Conservation (phyloP, 2,113 vertebrate genomes). For the Vicugna pacos region DNA sequence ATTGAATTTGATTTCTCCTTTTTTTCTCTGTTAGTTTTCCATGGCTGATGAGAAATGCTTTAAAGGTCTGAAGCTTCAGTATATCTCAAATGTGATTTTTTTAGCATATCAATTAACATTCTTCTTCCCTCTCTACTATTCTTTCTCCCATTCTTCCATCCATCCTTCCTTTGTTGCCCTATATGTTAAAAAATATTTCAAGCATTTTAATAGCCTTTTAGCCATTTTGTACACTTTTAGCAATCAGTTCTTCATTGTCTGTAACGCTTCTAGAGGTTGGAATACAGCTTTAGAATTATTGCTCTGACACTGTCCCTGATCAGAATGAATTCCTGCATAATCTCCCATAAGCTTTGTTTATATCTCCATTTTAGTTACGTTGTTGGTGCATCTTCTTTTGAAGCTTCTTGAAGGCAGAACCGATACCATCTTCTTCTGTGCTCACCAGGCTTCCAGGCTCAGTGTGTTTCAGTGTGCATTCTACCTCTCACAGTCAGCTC, state of each 20-base stretch:
- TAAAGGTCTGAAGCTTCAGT: not conserved
- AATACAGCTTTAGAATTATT: not conserved
- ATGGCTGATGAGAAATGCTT: not conserved
- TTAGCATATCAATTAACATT: not conserved
- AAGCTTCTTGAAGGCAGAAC: not conserved
- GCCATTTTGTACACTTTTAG: not conserved
- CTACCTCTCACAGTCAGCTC: not conserved
- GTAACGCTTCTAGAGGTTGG: not conserved
- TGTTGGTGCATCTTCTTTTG: not conserved
- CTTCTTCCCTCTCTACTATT: not conserved
- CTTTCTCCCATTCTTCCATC: not conserved
- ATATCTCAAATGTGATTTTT: not conserved
- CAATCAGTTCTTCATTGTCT: not conserved
- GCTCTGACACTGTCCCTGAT: not conserved
- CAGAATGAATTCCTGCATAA: not conserved
- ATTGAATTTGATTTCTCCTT: not conserved
- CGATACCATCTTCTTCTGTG: not conserved
- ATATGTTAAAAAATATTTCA: not conserved
- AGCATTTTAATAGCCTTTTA: not conserved
- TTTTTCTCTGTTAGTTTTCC: not conserved
- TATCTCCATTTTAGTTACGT: not conserved
- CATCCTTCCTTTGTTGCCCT: not conserved
- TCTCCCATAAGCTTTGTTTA: not conserved
- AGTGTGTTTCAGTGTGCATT: not conserved
- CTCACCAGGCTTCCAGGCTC: not conserved